A percentile compares a stretch with the other conserved stretches of the same genome.
Conservation (phyloP, 2,113 vertebrate genomes). For the Osmerus eperlanus region DNA sequence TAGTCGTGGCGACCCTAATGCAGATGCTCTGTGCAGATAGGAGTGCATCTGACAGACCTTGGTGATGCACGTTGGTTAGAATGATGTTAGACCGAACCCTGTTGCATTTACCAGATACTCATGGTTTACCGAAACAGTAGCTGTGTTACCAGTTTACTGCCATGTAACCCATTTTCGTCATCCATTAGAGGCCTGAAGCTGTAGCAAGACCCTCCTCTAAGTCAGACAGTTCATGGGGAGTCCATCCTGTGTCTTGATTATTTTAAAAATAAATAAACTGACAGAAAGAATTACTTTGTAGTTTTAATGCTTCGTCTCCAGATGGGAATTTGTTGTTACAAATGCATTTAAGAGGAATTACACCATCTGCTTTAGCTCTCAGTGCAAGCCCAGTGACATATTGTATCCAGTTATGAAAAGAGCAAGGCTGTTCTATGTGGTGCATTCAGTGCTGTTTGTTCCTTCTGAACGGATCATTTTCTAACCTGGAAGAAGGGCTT, state of each 20-base stretch:
- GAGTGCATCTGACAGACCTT: too few species aligned
- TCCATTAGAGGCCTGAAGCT: too few species aligned
- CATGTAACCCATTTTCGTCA: too few species aligned
- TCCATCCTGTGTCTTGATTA: conserved; percentile 27
- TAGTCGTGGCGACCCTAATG: too few species aligned
- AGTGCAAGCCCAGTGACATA: conserved; percentile 37
- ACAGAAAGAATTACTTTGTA: background rate
- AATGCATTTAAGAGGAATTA: conserved; percentile 33
- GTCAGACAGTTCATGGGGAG: background rate
- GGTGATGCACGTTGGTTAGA: too few species aligned
- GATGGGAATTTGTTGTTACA: conserved; percentile 27
- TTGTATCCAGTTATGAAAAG: conserved; percentile 3
- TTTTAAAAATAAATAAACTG: conserved; percentile 13
- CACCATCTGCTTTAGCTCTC: conserved; percentile 24
- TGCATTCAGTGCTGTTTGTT: conserved; percentile 5
- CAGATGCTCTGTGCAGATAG: too few species aligned
- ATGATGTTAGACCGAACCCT: too few species aligned
- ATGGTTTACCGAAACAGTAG: too few species aligned
- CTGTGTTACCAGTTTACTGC: too few species aligned
- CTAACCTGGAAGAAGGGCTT: background rate
- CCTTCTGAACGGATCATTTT: background rate
- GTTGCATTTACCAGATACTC: too few species aligned
- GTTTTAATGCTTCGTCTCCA: conserved; percentile 31
- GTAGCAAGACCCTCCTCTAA: too few species aligned
- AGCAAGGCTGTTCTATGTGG: background rate